Evolutionary conservation across 1,140 invertebrate species (phyloP).

Genomic region (Thereuonema tuberculata): DNA sequence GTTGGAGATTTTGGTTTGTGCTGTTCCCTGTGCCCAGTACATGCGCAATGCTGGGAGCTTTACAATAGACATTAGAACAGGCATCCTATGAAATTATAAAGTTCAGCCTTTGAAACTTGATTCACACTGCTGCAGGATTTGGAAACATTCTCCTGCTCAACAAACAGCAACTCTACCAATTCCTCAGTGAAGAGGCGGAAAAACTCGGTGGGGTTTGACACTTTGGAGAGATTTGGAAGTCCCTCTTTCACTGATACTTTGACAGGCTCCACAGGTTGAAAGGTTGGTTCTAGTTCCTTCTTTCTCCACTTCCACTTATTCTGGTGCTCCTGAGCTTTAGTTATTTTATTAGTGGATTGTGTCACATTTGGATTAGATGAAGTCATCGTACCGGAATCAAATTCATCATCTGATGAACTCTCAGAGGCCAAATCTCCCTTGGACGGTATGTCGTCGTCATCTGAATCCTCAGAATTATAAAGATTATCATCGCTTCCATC

Average conservation of each 20-base stretch:
- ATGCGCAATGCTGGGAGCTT: background rate
- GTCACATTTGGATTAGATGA: background rate
- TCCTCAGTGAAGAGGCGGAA: conserved; percentile 3
- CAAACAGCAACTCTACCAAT: background rate
- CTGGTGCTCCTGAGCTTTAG: too few relatives aligned
- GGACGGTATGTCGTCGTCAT: background rate
- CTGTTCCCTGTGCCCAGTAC: too few relatives aligned
- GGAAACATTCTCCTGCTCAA: too few relatives aligned
- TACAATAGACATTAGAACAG: background rate
- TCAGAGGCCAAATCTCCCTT: background rate
- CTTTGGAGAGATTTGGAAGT: background rate
- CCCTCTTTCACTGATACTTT: background rate
- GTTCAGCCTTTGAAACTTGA: background rate
- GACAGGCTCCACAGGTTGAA: conserved; percentile 3
- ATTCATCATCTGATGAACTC: background rate
- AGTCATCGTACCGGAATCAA: background rate
- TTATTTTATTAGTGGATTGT: background rate
- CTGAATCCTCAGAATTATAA: background rate
- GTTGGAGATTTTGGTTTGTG: too few relatives aligned
- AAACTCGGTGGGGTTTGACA: background rate
- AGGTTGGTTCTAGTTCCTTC: background rate
- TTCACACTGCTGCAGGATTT: background rate
- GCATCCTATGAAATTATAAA: too few relatives aligned
- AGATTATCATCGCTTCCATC: background rate
- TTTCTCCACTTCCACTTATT: conserved; percentile 4